Evolutionary conservation across 2,797 vertebrate species (phyloP).

Genomic region (Peromyscus eremicus): DNA sequence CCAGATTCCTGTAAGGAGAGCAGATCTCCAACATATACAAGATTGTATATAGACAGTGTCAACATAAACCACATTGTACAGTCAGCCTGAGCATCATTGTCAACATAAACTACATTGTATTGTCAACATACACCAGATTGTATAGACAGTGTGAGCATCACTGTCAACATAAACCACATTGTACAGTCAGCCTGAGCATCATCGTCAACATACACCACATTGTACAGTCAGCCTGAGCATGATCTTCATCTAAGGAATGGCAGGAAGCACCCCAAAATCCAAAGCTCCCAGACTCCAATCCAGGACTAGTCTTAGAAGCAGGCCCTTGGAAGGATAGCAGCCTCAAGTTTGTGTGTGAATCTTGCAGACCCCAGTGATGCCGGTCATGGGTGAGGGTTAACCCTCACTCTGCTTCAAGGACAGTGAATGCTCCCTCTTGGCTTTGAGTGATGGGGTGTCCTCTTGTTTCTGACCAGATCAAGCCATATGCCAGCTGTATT

Average conservation of each 20-base stretch:
- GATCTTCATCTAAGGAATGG: neutral
- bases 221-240: neutral
- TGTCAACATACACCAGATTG: neutral
- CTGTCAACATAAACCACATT: neutral
- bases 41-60: neutral
- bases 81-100: neutral
- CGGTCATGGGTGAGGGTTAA: neutral
- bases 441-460: neutral
- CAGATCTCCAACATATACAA: neutral
- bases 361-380: neutral
- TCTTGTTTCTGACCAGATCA: neutral
- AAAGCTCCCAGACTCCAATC: neutral
- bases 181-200: neutral
- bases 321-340: neutral
- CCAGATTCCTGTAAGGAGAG: neutral
- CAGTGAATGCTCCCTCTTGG: neutral
- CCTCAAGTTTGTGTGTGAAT: neutral
- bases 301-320: neutral
- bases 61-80: neutral
- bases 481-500: neutral
- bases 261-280: neutral
- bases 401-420: neutral
- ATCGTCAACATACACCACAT: no score
- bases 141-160: neutral
- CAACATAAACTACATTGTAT: no score